phyloP scores from a whole-genome alignment of 2,797 vertebrate species.

The Calcarius lapponicus region DNA sequence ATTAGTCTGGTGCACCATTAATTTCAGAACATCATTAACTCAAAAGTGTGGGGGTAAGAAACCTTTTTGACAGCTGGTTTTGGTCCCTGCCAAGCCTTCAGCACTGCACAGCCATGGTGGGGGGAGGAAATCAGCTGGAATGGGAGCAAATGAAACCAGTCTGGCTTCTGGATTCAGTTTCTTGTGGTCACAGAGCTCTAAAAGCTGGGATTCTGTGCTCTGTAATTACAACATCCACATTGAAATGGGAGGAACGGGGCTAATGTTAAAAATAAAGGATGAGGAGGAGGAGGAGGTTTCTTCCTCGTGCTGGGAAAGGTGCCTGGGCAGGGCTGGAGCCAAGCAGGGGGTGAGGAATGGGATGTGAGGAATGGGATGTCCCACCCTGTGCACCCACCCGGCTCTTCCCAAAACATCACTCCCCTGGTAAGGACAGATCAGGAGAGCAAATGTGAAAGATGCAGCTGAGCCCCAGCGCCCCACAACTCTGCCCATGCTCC shows the following conservation, averaged over 20 bases:
- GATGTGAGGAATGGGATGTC: background rate
- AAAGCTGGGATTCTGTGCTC: slow-evolving; percentile 53
- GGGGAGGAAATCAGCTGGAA: slow-evolving; percentile 70
- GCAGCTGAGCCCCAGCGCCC: background rate
- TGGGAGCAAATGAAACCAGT: slow-evolving; percentile 72
- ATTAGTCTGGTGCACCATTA: slow-evolving; percentile 6
- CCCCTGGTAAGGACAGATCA: background rate
- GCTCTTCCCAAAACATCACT: background rate
- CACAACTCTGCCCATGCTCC: background rate
- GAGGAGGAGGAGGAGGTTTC: background rate
- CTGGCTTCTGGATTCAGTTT: slow-evolving; percentile 71
- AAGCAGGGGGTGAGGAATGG: background rate
- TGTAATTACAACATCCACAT: slow-evolving; percentile 66
- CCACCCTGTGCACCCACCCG: rapidly evolving
- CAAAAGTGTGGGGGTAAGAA: slow-evolving; percentile 41
- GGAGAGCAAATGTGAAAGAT: background rate
- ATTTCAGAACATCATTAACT: slow-evolving; percentile 56
- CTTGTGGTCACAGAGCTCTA: slow-evolving; percentile 71
- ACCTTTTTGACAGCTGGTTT: slow-evolving; percentile 70
- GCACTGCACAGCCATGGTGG: slow-evolving; percentile 10
- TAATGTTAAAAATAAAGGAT: background rate
- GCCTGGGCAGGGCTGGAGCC: background rate
- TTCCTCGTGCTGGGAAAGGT: background rate
- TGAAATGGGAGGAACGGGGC: background rate
- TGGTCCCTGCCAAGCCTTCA: slow-evolving; percentile 63